Conservation (phyloP, 2,113 vertebrate genomes). For the Rissa tridactyla region DNA sequence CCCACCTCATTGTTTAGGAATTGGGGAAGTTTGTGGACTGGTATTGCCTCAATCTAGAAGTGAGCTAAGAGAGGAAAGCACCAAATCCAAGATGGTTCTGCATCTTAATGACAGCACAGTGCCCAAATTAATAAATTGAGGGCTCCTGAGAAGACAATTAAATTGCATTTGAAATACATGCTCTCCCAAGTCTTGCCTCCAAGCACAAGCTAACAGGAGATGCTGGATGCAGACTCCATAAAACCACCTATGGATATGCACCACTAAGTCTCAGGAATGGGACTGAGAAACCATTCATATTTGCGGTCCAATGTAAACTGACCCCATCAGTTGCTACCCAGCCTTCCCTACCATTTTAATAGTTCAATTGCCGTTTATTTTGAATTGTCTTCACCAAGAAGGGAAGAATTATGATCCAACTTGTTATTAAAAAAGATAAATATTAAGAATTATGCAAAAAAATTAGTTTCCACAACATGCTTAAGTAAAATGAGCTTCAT, state of each 20-base stretch:
- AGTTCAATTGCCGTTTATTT: neutral
- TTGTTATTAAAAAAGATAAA: no score
- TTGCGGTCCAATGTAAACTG: neutral
- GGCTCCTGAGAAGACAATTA: neutral
- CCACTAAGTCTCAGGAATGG: neutral
- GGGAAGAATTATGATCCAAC: neutral
- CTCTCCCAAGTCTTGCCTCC: neutral
- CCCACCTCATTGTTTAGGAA: neutral
- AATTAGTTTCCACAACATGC: neutral
- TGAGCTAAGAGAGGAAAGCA: neutral
- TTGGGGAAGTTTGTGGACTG: neutral
- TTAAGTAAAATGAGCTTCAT: neutral
- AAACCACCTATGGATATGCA: accelerated
- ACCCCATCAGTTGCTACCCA: neutral
- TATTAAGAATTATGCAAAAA: neutral
- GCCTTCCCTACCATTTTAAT: neutral
- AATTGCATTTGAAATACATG: neutral
- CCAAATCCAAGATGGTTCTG: neutral
- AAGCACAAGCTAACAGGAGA: neutral
- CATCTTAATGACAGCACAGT: neutral
- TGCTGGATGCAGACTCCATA: neutral
- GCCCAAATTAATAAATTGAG: neutral
- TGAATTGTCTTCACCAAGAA: neutral
- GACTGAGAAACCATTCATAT: neutral
- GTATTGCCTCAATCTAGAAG: neutral